Percentiles rank a stretch among this genome's conserved stretches.
Conservation (phyloP, 2,113 vertebrate species). For the Gallinago paraguaiae region DNA sequence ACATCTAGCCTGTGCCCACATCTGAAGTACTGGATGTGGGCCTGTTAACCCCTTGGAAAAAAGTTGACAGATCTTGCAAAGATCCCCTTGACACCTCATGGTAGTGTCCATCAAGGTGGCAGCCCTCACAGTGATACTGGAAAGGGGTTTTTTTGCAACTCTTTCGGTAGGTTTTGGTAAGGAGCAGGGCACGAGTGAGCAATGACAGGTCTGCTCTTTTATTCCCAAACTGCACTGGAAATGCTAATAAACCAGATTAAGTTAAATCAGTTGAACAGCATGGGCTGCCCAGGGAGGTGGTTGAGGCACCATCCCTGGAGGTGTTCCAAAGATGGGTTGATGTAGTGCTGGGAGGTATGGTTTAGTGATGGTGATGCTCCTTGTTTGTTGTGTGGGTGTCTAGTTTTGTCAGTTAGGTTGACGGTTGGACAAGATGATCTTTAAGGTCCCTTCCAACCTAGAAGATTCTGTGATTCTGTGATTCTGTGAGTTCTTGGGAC, state of each 20-base stretch:
- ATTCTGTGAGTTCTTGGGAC: neutral
- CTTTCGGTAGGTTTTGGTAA: neutral
- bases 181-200: neutral
- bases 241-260: neutral
- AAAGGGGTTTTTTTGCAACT: neutral
- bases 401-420: too few relatives aligned
- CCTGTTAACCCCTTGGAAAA: neutral
- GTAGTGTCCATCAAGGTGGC: neutral
- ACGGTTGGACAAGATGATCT: too few relatives aligned
- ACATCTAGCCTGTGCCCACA: neutral
- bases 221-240: neutral
- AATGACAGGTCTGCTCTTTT: neutral
- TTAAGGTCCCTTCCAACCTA: too few relatives aligned
- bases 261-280: neutral
- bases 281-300: too few relatives aligned
- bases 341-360: too few relatives aligned
- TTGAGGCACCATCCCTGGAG: too few relatives aligned
- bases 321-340: too few relatives aligned
- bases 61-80: neutral
- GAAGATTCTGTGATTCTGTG: too few relatives aligned
- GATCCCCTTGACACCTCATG: neutral
- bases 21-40: neutral
- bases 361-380: too few relatives aligned
- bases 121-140: neutral
- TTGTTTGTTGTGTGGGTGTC: too few relatives aligned